Evolutionary conservation across 2,888 invertebrate genomes (phyloP).

Genomic region (Trichacis sp.): DNA sequence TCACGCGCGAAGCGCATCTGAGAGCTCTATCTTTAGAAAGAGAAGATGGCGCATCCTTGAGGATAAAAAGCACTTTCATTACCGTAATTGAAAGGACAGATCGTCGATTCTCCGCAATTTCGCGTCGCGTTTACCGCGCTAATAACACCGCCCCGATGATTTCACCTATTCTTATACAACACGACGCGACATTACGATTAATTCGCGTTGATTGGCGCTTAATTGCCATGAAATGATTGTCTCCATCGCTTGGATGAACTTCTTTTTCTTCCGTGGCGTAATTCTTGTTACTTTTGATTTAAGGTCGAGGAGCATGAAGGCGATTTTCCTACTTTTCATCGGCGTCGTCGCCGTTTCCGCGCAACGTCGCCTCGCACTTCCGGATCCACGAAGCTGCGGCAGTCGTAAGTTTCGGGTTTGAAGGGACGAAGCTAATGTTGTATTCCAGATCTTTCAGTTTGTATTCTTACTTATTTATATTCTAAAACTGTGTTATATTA

Average conservation of each 20-base stretch:
- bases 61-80: constrained; percentile 40
- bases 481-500: no score
- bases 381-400: constrained; percentile 89
- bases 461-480: no score
- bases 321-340: constrained; percentile 73
- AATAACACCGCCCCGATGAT: constrained; percentile 19
- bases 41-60: constrained; percentile 33
- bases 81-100: constrained; percentile 38
- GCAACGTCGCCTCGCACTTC: constrained; percentile 86
- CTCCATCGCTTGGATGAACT: constrained; percentile 4
- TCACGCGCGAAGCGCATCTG: constrained; percentile 22
- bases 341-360: constrained; percentile 78
- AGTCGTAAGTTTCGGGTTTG: constrained; percentile 80
- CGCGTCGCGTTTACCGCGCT: constrained; percentile 23
- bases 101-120: constrained; percentile 19
- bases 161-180: constrained; percentile 12
- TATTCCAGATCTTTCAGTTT: no score
- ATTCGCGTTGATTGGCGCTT: constrained; percentile 1
- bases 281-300: constrained; percentile 35
- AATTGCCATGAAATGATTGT: neutral
- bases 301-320: constrained; percentile 57
- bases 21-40: constrained; percentile 14
- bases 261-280: neutral
- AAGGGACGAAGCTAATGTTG: no score
- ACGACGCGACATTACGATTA: constrained; percentile 12